These are phyloP conservation scores for Enchytraeus crypticus DNA, from an alignment of 2,888 invertebrate species.

Conservation along the genomic window DNA sequence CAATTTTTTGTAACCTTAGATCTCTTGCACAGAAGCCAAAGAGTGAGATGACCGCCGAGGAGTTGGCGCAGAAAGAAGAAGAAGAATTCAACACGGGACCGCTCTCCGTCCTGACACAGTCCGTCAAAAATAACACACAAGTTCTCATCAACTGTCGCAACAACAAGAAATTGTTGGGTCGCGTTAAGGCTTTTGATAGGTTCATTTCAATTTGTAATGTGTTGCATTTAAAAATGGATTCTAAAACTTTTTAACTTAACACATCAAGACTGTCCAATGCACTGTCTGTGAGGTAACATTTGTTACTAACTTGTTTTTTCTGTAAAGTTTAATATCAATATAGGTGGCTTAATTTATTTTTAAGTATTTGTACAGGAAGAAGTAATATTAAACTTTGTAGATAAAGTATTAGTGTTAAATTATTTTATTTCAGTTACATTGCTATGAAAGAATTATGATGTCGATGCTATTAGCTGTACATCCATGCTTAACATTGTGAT, in stretches of 20 bases:
- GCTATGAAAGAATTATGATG: no score
- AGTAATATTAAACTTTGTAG: no score
- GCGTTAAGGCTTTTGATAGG: constrained; percentile 72
- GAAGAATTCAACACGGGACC: constrained; percentile 99
- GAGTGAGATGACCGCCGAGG: constrained; percentile 73
- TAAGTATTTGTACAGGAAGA: no score
- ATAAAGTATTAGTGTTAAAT: no score
- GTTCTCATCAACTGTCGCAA: constrained; percentile 92
- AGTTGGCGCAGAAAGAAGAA: constrained; percentile 85
- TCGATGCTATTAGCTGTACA: no score
- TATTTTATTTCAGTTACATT: no score
- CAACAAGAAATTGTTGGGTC: constrained; percentile 89
- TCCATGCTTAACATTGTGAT: no score
- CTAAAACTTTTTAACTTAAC: not conserved
- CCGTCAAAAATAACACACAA: constrained; percentile 97
- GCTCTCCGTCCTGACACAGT: constrained; percentile 88
- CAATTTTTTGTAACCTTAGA: no score
- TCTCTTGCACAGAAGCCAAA: constrained; percentile 37
- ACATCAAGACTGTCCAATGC: no score
- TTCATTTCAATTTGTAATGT: no score
- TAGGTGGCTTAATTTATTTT: no score
- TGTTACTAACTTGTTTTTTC: not conserved
- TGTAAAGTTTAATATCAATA: not conserved
- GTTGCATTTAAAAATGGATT: not conserved
- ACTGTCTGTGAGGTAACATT: not conserved